Evolutionary conservation across 2,113 vertebrate species (phyloP).

Genomic region (Bubo bubo): DNA sequence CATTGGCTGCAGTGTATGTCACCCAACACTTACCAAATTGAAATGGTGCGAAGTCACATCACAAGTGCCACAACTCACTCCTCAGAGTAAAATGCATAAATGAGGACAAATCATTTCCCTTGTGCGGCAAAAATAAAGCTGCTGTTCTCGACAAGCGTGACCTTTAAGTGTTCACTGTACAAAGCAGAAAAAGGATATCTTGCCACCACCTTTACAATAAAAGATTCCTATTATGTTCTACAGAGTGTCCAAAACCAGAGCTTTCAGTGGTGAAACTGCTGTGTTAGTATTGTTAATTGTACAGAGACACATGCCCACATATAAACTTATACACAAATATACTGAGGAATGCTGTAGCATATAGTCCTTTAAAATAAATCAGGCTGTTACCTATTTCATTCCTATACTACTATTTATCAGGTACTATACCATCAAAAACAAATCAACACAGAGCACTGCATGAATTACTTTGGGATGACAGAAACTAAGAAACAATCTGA

Average conservation of each 20-base stretch:
- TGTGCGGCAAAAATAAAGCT: background rate
- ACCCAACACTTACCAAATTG: background rate
- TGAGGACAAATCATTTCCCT: background rate
- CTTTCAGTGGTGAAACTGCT: background rate
- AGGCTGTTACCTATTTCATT: background rate
- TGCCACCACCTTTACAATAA: background rate
- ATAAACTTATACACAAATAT: background rate
- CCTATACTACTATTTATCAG: background rate
- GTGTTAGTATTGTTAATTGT: background rate
- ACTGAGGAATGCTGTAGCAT: background rate
- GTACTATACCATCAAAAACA: background rate
- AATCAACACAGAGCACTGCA: background rate
- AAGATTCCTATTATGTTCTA: background rate
- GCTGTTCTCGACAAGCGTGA: background rate
- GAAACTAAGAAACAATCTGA: background rate
- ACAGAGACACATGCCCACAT: background rate
- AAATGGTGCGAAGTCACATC: background rate
- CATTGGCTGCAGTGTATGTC: background rate
- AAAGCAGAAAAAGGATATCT: background rate
- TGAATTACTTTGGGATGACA: background rate
- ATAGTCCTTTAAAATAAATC: background rate
- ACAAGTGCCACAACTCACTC: background rate
- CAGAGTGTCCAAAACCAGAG: background rate
- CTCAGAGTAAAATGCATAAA: background rate
- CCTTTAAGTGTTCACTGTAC: background rate